A percentile compares a stretch with the other conserved stretches of the same genome.
phyloP scores from a whole-genome alignment of 2,797 vertebrate genomes.

The Pseudomugil tenellus region DNA sequence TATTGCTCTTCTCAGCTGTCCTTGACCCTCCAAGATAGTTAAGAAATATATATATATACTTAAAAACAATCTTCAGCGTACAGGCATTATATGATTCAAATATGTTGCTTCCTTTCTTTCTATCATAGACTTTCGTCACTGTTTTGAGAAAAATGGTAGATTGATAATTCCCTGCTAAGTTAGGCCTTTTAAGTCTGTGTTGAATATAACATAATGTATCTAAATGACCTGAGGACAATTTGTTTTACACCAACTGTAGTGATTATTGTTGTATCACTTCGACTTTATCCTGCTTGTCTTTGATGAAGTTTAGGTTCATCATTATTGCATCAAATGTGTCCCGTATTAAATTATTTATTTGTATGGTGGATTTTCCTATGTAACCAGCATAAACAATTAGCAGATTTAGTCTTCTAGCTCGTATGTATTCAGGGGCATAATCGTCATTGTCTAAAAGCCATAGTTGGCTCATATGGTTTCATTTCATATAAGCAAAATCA shows the following conservation, averaged over 20 bases:
- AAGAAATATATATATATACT: constrained; percentile 49
- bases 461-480: not conserved
- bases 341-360: not conserved
- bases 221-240: not conserved
- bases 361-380: not conserved
- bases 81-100: constrained; percentile 35
- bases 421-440: not conserved
- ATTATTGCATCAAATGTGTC: not conserved
- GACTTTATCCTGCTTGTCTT: not conserved
- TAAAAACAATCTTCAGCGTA: constrained; percentile 41
- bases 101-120: constrained; percentile 18
- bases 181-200: not conserved
- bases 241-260: not conserved
- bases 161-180: not conserved
- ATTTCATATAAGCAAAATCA: not conserved
- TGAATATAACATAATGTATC: not conserved
- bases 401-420: not conserved
- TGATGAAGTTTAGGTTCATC: not conserved
- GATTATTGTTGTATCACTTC: not conserved
- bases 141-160: not conserved
- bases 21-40: constrained; percentile 64
- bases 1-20: constrained; percentile 46
- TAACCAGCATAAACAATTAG: not conserved
- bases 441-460: not conserved
- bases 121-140: constrained; percentile 6